Evolutionary conservation across 2,797 vertebrate species (phyloP), one percentile per base, ranked within the genome.

Genomic region (Xiphorhynchus erythropygius): DNA sequence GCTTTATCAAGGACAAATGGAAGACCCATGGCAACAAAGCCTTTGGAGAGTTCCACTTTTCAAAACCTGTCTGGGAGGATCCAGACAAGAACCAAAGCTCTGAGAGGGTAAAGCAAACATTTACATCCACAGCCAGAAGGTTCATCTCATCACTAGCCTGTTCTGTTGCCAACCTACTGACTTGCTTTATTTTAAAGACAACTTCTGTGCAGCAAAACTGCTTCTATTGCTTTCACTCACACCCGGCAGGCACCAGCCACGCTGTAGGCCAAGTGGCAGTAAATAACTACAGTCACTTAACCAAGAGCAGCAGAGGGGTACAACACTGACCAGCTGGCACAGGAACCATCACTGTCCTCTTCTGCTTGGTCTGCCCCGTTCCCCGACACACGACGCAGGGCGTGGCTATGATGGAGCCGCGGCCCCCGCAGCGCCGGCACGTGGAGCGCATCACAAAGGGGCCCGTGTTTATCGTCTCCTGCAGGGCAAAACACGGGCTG

Each of bases 361-460:
- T 99, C 97, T 99, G 99, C 84, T 99, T 99, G 96, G 98, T 99
- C 94, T 99, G 99, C 39, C 99, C 99, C 0, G 97, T 97, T 30
- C 99, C 99, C 13, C 97, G 98, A 84, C 99, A 99, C 2, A 98
- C 33, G 2, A 95, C 37, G 16, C 99, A 99, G 0, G 99, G 99
- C 2, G 98, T 98, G 1, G 98, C 98, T 71, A 99, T 97, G 85
- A 99, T 97, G 3, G 98, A 97, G 57, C 99, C 99, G 22, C 98
- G 99, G 17, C 99, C 99, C 0, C 98, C 96, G 11, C 99, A 99
- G 27, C 99, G 98, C 3, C 99, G 98, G 78, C 99, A 99, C 0
- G 99, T 99, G 7, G 99, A 99, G 12, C 99, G 98, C 99, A 99
- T 99, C 81, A 99, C 99, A 4, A 99, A 99, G 0, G 99, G 99